Evolutionary conservation across 2,113 vertebrate species (phyloP).

Genomic region (Heptranchias perlo): DNA sequence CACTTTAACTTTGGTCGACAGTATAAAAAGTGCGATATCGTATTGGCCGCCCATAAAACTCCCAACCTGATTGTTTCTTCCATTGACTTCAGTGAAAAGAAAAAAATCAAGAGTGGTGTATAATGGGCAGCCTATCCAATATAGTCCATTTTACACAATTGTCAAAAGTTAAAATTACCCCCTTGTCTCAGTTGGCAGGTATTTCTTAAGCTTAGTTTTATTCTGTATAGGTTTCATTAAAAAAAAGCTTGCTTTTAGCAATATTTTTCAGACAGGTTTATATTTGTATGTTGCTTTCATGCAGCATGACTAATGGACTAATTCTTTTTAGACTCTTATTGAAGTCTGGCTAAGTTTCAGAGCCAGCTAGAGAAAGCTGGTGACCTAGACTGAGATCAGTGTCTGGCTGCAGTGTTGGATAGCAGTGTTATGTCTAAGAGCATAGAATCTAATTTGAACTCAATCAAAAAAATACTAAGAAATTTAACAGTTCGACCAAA

Average conservation of each 20-base stretch:
- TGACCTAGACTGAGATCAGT: slow-evolving; percentile 22
- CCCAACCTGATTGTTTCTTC: neutral
- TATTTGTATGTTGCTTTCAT: neutral
- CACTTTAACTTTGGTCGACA: neutral
- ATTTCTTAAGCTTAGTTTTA: neutral
- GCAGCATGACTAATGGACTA: neutral
- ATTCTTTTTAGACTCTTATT: slow-evolving; percentile 18
- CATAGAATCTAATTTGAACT: neutral
- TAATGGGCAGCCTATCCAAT: neutral
- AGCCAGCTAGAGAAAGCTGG: neutral
- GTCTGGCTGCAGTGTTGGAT: neutral
- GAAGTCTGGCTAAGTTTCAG: slow-evolving; percentile 16
- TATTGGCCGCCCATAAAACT: neutral
- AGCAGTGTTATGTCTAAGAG: slow-evolving; percentile 30
- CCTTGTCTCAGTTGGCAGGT: neutral
- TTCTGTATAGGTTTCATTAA: neutral
- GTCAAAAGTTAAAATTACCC: neutral
- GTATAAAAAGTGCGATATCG: neutral
- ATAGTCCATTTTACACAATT: neutral
- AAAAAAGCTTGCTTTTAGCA: slow-evolving; percentile 1
- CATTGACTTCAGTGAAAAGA: neutral
- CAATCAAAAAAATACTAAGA: neutral
- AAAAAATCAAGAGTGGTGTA: neutral
- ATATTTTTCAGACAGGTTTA: neutral
- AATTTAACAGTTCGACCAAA: neutral